Conservation (phyloP, 2,888 invertebrate species). For the Drymonia ruficornis region DNA sequence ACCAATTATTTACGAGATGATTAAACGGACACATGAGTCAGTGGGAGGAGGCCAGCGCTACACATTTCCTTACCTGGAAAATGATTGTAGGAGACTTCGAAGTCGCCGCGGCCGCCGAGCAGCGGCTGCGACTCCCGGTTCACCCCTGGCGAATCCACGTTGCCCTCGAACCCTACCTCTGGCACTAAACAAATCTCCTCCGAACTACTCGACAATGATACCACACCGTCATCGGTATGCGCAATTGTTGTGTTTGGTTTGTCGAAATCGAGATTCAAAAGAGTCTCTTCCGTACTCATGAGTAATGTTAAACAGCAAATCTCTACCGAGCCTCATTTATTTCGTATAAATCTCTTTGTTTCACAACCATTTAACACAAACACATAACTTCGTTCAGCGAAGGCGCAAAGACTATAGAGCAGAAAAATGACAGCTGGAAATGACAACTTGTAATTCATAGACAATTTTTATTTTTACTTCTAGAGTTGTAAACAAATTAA, state of each 20-base stretch:
- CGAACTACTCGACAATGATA: conserved; percentile 84
- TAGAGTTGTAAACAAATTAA: conserved; percentile 11
- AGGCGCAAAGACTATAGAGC: conserved; percentile 60
- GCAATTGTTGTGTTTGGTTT: conserved; percentile 73
- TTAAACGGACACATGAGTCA: conserved; percentile 43
- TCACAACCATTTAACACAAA: conserved; percentile 81
- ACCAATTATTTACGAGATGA: conserved; percentile 39
- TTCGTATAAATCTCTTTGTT: conserved; percentile 80
- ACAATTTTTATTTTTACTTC: conserved; percentile 4
- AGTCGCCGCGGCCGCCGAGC: conserved; percentile 91
- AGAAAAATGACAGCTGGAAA: conserved; percentile 45
- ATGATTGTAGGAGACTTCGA: conserved; percentile 91
- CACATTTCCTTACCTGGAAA: conserved; percentile 89
- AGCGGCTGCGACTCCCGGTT: conserved; percentile 98
- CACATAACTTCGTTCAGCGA: conserved; percentile 67
- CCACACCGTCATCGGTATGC: conserved; percentile 85
- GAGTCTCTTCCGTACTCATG: conserved; percentile 87
- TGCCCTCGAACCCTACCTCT: conserved; percentile 92
- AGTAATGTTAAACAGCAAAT: conserved; percentile 76
- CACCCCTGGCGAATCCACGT: conserved; percentile 92
- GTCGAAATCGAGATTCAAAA: conserved; percentile 87
- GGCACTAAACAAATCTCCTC: conserved; percentile 92
- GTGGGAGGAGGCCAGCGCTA: conserved; percentile 35
- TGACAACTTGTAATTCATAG: conserved; percentile 35
- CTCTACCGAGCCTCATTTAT: conserved; percentile 83